These are phyloP conservation scores for Podarcis cretensis DNA, from an alignment of 2,113 vertebrate genomes.

Conservation along the genomic window DNA sequence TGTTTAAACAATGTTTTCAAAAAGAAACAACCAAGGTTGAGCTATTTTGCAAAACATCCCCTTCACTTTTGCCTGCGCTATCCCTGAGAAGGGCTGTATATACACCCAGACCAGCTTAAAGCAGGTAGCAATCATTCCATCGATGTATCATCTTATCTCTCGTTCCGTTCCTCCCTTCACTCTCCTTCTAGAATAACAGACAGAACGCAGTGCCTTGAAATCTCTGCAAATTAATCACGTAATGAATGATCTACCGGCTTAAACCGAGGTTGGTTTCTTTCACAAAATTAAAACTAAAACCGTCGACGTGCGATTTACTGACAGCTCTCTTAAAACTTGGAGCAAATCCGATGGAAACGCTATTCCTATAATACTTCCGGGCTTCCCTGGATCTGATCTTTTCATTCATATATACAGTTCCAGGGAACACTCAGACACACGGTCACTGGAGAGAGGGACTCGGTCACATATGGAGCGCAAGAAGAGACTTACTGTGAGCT, in stretches of 20 bases:
- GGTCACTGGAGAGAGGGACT: conserved; percentile 19
- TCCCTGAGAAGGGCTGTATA: background rate
- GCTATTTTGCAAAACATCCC: background rate
- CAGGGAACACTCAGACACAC: background rate
- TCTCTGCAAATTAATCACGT: background rate
- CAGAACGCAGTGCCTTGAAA: background rate
- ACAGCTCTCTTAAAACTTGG: background rate
- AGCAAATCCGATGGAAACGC: background rate
- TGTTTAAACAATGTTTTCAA: background rate
- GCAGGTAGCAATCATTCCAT: background rate
- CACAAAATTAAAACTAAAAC: background rate
- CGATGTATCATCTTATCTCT: background rate
- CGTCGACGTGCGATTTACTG: background rate
- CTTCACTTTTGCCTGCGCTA: background rate
- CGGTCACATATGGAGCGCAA: conserved; percentile 25
- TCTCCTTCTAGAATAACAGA: background rate
- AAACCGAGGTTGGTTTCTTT: background rate
- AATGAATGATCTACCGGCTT: accelerated
- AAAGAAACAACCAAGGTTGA: too few relatives aligned
- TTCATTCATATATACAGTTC: accelerated
- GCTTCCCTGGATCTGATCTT: background rate
- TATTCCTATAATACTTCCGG: background rate
- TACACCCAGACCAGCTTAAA: background rate
- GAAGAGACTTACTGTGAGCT: conserved; percentile 85
- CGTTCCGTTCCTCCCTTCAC: background rate